Base-by-base conservation (phyloP, 2,888 invertebrate genomes). In the Polydesmus complanatus region DNA sequence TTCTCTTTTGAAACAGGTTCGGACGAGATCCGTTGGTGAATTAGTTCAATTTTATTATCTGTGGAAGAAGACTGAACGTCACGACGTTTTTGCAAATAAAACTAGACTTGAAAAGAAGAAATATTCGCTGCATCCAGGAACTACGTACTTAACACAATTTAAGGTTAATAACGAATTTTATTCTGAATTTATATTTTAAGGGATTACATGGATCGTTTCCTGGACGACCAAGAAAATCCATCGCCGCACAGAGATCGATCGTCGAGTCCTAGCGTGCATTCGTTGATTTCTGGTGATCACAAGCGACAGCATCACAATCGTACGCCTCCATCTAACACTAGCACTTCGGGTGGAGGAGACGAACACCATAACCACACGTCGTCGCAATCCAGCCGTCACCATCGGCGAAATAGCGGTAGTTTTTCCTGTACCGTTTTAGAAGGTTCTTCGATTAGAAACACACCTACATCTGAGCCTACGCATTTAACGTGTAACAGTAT, bases 1-100 rank as follows among this genome's bases (percentile, higher is more conserved):
- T 8, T 21, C 52, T 57, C 63, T 64, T 53, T 65, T 61, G 58
- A 72, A 71, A 58, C 69, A 84, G 84, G 82, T 96, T 54, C 81
- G 89, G 68, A 94, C 95, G 61, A 80, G 96, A 67, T 90, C 93
- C 8, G 94, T 97, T 52, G 92, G 95, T 37, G 97, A 98, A 75
- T 78, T 98, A 64, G 94, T 97, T 18, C 93, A 96, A 72, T 98
- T 97, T 77, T 80, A 80, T 69, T 80, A 80, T 68, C 80, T 95
- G 60, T 98, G 98, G 98, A 98, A 98, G 76, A 97, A 97, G 76
- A 96, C 96, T 26, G 96, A 96, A 71, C 80, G 97, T 21, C 94
- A 96, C 74, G 97, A 97, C 75, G 85, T 79, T 21, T 81, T 81
- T 73, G 92, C 92, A 0, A 88, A 89, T 72, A 89, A 89, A 74